These are phyloP conservation scores for Drosophila ironensis DNA, from an alignment of 1,140 invertebrate species.

Conservation along the genomic window DNA sequence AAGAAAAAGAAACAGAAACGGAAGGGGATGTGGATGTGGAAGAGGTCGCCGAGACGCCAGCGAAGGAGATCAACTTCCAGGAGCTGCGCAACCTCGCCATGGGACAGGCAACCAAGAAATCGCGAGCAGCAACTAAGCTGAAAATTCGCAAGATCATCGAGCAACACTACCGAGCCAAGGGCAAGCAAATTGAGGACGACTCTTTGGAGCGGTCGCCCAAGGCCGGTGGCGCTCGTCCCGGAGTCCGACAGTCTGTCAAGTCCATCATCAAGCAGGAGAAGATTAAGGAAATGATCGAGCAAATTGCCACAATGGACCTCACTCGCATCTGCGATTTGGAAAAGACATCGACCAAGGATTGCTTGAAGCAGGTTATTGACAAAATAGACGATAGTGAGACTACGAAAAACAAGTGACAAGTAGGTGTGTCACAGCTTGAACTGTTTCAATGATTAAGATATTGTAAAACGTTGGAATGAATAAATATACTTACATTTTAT, in stretches of 20 bases:
- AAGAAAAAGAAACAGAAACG: conserved; percentile 2
- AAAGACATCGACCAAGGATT: conserved; percentile 77
- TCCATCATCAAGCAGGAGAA: conserved; percentile 83
- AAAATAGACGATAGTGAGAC: conserved; percentile 68
- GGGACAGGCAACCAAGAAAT: conserved; percentile 55
- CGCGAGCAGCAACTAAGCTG: conserved; percentile 58
- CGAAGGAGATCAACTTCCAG: conserved; percentile 74
- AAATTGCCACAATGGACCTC: conserved; percentile 79
- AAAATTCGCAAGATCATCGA: conserved; percentile 72
- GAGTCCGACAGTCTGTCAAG: conserved; percentile 82
- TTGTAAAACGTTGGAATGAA: conserved; percentile 1
- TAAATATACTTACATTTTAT: background rate
- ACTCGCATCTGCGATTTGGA: conserved; percentile 76
- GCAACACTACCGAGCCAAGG: conserved; percentile 74
- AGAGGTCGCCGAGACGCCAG: conserved; percentile 15
- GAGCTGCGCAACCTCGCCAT: conserved; percentile 69
- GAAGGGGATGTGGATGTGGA: background rate
- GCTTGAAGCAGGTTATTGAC: conserved; percentile 79
- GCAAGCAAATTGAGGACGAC: conserved; percentile 72
- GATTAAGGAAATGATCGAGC: conserved; percentile 82
- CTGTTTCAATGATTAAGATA: conserved; percentile 1
- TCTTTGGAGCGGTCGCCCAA: conserved; percentile 41
- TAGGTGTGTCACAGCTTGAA: background rate
- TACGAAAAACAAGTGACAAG: conserved; percentile 37
- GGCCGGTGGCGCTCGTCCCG: conserved; percentile 39